Evolutionary conservation across 2,113 vertebrate genomes (phyloP), one percentile per base, ranked within the genome.

Genomic region (Triplophysa tibetana): DNA sequence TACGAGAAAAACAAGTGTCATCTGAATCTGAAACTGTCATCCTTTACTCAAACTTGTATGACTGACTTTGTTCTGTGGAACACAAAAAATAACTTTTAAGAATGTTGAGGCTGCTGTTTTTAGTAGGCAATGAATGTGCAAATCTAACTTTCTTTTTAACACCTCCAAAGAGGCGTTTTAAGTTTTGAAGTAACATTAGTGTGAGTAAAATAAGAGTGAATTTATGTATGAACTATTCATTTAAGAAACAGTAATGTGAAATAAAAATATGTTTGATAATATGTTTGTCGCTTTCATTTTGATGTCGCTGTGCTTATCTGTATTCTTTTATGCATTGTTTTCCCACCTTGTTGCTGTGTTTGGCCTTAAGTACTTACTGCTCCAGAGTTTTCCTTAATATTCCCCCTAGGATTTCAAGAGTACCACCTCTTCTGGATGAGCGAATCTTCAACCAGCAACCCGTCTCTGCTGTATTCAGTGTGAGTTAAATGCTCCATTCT

Each of bases 391-490:
- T 90, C 92, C 87, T 93, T 90, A 91, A 92, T 81, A 62, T 78
- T 81, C 82, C 85, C 77, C 83, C 87, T 84, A 94, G 93, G 91
- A 90, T 92, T 83, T 80, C 86, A 60, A 87, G 92, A 75, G 89
- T 90, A 87, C 92, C 90, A 84, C 88, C 86, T n/a, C 85, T 88
- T 45, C 87, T 91, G 88, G 93, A 94, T 4, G 93, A 94, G 4
- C 88, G 92, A 75, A 87, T 93, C 90, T 93, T 90, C 87, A 74
- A 90, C 76, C 81, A 92, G 52, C 93, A 92, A 86, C 84, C 92
- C 75, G 85, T 93, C 75, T 75, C 92, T 85, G 88, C 92, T 56
- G 86, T 94, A 82, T 93, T 92, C 87, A 92, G 89, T 85, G 93
- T 94, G 86, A 94, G 91, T 92, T 81, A n/a, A 52, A n/a, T 1